A percentile compares a stretch with the other conserved stretches of the same genome.
Conservation (phyloP, 2,797 vertebrate species). For the Lutjanus argentimaculatus region DNA sequence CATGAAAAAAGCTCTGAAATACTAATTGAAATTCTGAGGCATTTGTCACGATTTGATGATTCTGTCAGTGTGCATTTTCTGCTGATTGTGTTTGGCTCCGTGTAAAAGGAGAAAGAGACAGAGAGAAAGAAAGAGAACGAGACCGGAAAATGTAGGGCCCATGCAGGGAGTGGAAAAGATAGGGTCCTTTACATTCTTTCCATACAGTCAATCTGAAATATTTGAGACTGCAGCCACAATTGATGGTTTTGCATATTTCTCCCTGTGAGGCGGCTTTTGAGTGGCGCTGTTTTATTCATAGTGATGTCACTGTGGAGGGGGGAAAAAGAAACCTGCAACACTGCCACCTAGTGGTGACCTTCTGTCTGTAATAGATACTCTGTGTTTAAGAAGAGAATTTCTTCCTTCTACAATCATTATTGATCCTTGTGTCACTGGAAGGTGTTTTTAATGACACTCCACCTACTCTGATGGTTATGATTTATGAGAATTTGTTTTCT, state of each 20-base stretch:
- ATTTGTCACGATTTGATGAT: slow-evolving; percentile 5
- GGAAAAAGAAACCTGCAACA: slow-evolving; percentile 26
- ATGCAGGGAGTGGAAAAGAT: slow-evolving; percentile 68
- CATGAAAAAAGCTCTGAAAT: background rate
- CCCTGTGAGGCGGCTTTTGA: slow-evolving; percentile 70
- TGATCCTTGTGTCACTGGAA: background rate
- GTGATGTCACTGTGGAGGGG: slow-evolving; percentile 66
- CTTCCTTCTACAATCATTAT: background rate
- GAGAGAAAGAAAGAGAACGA: slow-evolving; percentile 36
- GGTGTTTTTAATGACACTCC: background rate
- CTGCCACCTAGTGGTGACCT: slow-evolving; percentile 73
- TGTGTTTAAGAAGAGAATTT: background rate
- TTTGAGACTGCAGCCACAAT: slow-evolving; percentile 84
- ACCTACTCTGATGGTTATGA: background rate
- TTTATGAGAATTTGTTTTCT: background rate
- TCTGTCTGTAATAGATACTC: background rate
- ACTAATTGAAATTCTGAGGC: fast-evolving
- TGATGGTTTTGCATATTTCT: slow-evolving; percentile 83
- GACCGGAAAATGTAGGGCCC: slow-evolving; percentile 54
- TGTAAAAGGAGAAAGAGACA: slow-evolving; percentile 32
- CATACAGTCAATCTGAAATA: slow-evolving; percentile 83
- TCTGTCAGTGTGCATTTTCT: slow-evolving; percentile 31
- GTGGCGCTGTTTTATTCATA: slow-evolving; percentile 61
- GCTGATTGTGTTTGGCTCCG: slow-evolving; percentile 46
- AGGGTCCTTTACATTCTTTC: slow-evolving; percentile 86